These are phyloP conservation scores for Eudemis profundana DNA, from an alignment of 2,888 invertebrate species.

Conservation along the genomic window DNA sequence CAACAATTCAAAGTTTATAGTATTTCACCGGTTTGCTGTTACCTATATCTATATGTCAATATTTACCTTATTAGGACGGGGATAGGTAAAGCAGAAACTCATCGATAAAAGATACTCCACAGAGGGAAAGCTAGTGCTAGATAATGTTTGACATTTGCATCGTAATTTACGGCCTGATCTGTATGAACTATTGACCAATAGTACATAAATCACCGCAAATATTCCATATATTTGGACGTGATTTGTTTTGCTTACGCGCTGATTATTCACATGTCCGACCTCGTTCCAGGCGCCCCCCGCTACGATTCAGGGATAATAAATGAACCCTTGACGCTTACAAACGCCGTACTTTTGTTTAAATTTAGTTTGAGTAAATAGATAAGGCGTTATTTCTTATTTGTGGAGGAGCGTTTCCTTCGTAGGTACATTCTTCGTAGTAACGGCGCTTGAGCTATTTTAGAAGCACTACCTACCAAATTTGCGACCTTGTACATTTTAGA, in stretches of 20 bases:
- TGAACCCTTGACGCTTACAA: constrained; percentile 2
- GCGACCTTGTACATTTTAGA: too few species aligned
- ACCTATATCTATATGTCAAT: too few species aligned
- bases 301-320: constrained; percentile 5
- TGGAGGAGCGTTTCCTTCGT: neutral
- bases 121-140: neutral
- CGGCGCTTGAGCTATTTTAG: neutral
- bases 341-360: neutral
- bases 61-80: too few species aligned
- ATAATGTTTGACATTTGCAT: neutral
- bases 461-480: too few species aligned
- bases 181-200: neutral
- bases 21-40: too few species aligned
- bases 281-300: neutral
- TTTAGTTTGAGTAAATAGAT: neutral
- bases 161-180: neutral
- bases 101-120: neutral
- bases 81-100: neutral
- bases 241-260: constrained; percentile 14
- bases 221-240: constrained; percentile 12
- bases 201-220: neutral
- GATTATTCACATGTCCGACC: constrained; percentile 22
- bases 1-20: too few species aligned
- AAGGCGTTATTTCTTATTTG: neutral
- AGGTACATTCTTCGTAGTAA: neutral